Evolutionary conservation across 92 coral and sea anemone species (phyloP).

Genomic region (Nematostella vectensis): DNA sequence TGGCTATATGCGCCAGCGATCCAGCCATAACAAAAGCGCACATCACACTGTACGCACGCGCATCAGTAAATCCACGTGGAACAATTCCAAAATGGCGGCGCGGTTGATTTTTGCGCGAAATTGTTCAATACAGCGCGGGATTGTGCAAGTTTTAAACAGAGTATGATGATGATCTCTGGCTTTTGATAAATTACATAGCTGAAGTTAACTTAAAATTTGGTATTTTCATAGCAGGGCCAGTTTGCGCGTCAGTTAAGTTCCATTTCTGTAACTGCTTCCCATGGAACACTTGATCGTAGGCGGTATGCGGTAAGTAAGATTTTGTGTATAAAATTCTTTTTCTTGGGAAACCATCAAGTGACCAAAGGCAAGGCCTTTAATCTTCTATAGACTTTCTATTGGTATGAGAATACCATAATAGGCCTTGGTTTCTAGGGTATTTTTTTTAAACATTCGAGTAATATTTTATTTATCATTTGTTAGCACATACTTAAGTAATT

Average conservation of each 20-base stretch:
- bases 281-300: background rate
- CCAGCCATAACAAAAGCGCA: constrained; percentile 36
- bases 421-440: no score
- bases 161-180: constrained; percentile 1
- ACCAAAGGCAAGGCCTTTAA: no score
- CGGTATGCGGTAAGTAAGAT: background rate
- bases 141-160: constrained; percentile 9
- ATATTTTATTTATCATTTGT: no score
- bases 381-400: no score
- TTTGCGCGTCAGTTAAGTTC: no score
- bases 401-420: no score
- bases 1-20: background rate
- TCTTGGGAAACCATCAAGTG: no score
- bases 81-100: constrained; percentile 65
- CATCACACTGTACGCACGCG: constrained; percentile 20
- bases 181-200: background rate
- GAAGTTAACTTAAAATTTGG: background rate
- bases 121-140: background rate
- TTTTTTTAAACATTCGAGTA: no score
- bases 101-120: constrained; percentile 21
- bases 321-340: no score
- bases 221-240: no score
- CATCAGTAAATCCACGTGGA: constrained; percentile 27
- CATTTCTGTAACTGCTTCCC: no score
- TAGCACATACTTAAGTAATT: no score